Base-by-base conservation (phyloP, 1,140 invertebrate species). In the Samia ricini region DNA sequence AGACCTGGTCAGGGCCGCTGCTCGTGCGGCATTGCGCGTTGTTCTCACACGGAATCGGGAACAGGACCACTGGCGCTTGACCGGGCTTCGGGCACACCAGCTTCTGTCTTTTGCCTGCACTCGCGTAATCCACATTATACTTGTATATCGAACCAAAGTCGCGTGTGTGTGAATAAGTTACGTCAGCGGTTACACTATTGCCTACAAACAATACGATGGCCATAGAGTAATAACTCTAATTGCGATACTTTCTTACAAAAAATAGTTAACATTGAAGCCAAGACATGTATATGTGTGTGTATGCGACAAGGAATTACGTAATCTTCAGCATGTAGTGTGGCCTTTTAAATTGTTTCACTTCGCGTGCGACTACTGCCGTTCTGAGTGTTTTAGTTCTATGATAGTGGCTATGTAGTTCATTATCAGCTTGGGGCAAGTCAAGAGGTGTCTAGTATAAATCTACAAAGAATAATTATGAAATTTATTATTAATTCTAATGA, bases 21-120 rank as follows among this genome's bases (percentile, higher is more conserved):
- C 85, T 92, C 1, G 79, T 73, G 20, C 84, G 85, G 61, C 92
- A 93, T 57, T 93, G 92, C 6, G 88, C 77, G 73, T 91, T 92
- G 26, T 82, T 91, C 60, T 92, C 90, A 64, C 92, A 93, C 4
- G 91, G 90, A 56, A 92, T 89, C 3, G 91, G 88, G 62, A 93
- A 93, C 56, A 93, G 72, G 36, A 91, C 74, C 64, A 91, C 89
- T 0, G 89, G 79, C 12, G 91, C 75, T 60, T 89, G 85, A 22
- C 81, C 88, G 52, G 91, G 71, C 26, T 91, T 91, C 19, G 92
- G 92, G 24, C 92, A 93, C 50, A 91, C 84, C 64, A 89, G 79
- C 63, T 88, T 88, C 65, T 83, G 80, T n/a, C 75, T 72, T 57
- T 88, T 89, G 51, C 80, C 85, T 87, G 79, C 60, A 51, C 69